Evolutionary conservation across 2,113 vertebrate species (phyloP), one percentile per base, ranked within the genome.

Genomic region (Rhinichthys klamathensis): DNA sequence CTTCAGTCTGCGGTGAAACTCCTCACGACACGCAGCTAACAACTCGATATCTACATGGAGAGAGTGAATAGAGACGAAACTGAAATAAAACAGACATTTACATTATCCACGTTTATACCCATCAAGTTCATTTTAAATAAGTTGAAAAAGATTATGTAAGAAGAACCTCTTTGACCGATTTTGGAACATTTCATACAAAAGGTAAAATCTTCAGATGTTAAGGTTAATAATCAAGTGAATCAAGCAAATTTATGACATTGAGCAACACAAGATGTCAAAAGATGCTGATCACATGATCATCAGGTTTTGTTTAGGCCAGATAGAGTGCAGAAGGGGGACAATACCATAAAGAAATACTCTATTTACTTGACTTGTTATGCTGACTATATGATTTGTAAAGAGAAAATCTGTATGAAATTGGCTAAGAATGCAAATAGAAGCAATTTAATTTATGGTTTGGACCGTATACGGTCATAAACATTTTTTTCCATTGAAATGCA

Each of bases 1-100:
- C 90, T 99, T 99, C 81, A 99, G 95, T 38, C 98, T 94, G 78
- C 98, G 96, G 90, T 99, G 98, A 89, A 99, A 99, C 93, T 99
- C 98, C 91, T 99, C 98, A 82, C 98, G 95, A 93, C 98, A 99
- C 85, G 98, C 96, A 0, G 96, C 97, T 92, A 99, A 90, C 60
- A 99, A 93, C 90, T 99, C 98, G 88, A 99, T 98, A 93, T 99
- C 98, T 99, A 35, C 18, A 72, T 0, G 44, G 21, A 61, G 0
- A 46, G 25, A 1, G 30, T 60, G 32, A 32, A 54, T 27, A 82
- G 10, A 51, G 18, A 23, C 18, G 32, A 70, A 69, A 67, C 63
- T 32, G 27, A 67, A 18, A 67, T 30, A 16, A 18, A 65, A 32
- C 27, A 32, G 6, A 69, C 69, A n/a, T 69, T 18, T 18, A 32